Evolutionary conservation across 2,113 vertebrate species (phyloP), one percentile per base, ranked within the genome.

Genomic region (Hydropotes inermis): DNA sequence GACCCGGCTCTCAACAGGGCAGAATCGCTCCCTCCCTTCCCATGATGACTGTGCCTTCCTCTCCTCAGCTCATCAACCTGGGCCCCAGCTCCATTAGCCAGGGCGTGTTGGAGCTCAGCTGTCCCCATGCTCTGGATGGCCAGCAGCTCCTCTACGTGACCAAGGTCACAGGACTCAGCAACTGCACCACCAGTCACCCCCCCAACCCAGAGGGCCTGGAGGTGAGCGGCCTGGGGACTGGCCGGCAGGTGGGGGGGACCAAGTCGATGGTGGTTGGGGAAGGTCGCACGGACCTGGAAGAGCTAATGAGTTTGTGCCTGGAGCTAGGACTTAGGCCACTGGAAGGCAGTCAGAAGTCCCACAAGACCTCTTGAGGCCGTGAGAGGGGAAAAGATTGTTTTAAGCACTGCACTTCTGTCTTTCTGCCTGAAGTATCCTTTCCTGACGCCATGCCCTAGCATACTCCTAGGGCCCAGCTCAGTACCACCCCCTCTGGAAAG

Each of bases 1-100:
- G 84, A 43, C 28, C 45, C 57, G 39, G 43, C 9, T 43, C 43
- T 90, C 36, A 4, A 8, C 1, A n/a, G 52, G 39, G 25, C 76
- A 89, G 30, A 52, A 61, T 25, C 6, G 0, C 61, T 54, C 21
- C 36, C 57, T 58, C 84, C 83, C 78, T 70, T 36, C 67, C 45
- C n/a, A 17, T 27, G 15, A 47, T 36, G 45, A n/a, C 4, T 74
- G 30, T 87, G 47, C 50, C 88, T 54, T 94, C 57, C 61, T 39
- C 61, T 79, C 70, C 67, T 57, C 94, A 99, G 99, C 98, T 99
- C 98, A 98, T 99, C 98, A 99, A 99, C 98, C 98, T 99, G 5
- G 99, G 99, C 8, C 99, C 99, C 12, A 99, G 99, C 89, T 98
- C 97, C 95, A 99, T 99, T 95, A 99, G 99, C 98, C 98, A 98